Percentiles rank a stretch among this genome's conserved stretches.
phyloP scores from a whole-genome alignment of 1,140 invertebrate species.

The Triops cancriformis region DNA sequence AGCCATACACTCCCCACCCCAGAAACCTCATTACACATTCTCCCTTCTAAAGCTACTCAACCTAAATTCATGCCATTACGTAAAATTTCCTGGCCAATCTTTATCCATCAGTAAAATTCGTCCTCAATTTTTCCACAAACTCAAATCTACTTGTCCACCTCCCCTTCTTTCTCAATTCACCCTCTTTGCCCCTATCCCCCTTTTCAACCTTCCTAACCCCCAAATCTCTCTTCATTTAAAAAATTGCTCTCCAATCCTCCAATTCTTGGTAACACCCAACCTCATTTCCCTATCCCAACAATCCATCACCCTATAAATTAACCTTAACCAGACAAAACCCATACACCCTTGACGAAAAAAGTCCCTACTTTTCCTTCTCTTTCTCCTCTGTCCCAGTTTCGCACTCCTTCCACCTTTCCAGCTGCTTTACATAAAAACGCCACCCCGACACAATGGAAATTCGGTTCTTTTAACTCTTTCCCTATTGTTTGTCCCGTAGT shows the following conservation, averaged over 20 bases:
- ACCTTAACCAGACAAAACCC: not conserved
- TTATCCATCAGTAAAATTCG: too few species aligned
- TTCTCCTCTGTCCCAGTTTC: too few species aligned
- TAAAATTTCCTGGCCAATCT: too few species aligned
- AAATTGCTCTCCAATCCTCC: not conserved
- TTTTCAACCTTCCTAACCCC: not conserved
- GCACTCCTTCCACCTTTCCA: not conserved
- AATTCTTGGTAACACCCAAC: not conserved
- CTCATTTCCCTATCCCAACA: slow-evolving; percentile 1
- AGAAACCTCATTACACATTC: too few species aligned
- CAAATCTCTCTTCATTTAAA: not conserved
- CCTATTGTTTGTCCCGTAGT: not conserved
- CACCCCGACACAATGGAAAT: not conserved
- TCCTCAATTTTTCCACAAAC: too few species aligned
- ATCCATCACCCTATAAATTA: not conserved
- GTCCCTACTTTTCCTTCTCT: too few species aligned
- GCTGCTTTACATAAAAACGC: not conserved
- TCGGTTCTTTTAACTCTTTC: not conserved
- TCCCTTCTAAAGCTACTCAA: too few species aligned
- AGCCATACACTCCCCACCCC: too few species aligned
- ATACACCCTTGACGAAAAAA: too few species aligned
- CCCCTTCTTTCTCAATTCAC: too few species aligned
- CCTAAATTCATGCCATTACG: too few species aligned
- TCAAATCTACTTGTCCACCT: too few species aligned
- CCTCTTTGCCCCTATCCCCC: not conserved